These are phyloP conservation scores for Limulus polyphemus DNA, from an alignment of 2,888 invertebrate genomes.

Conservation along the genomic window DNA sequence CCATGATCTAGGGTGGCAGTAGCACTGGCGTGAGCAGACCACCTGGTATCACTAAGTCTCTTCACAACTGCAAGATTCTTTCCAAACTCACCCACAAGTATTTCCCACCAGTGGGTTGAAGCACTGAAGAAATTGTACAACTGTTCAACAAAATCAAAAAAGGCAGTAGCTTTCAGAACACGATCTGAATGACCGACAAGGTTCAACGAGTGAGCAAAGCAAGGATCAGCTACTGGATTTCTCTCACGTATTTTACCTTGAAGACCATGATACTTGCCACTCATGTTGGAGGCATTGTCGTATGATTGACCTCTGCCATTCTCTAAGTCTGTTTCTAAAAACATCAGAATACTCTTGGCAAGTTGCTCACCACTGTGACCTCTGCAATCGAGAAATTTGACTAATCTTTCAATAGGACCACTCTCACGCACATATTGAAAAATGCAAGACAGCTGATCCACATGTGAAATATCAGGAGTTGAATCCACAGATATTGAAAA, in stretches of 20 bases:
- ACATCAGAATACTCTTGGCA: too few species aligned
- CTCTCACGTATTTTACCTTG: not conserved
- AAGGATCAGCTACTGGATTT: not conserved
- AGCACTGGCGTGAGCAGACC: not conserved
- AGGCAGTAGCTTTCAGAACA: not conserved
- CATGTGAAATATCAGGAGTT: constrained; percentile 19
- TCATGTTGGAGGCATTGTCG: too few species aligned
- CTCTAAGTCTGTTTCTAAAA: too few species aligned
- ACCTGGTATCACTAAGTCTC: not conserved
- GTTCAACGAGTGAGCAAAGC: not conserved
- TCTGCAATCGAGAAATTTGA: not conserved
- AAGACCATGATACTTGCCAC: too few species aligned
- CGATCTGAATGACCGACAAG: not conserved
- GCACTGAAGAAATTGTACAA: not conserved
- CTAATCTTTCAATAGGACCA: not conserved
- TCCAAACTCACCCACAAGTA: not conserved
- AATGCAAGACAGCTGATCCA: constrained; percentile 18
- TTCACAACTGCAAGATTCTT: not conserved
- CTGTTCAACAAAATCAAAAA: not conserved
- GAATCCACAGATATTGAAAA: constrained; percentile 17
- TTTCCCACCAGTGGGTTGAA: constrained; percentile 1
- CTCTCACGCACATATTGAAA: constrained; percentile 8
- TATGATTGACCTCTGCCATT: too few species aligned
- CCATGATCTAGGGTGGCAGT: not conserved
- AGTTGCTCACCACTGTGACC: too few species aligned